Evolutionary conservation across 2,888 invertebrate species (phyloP).

Genomic region (Drosophila niveifrons): DNA sequence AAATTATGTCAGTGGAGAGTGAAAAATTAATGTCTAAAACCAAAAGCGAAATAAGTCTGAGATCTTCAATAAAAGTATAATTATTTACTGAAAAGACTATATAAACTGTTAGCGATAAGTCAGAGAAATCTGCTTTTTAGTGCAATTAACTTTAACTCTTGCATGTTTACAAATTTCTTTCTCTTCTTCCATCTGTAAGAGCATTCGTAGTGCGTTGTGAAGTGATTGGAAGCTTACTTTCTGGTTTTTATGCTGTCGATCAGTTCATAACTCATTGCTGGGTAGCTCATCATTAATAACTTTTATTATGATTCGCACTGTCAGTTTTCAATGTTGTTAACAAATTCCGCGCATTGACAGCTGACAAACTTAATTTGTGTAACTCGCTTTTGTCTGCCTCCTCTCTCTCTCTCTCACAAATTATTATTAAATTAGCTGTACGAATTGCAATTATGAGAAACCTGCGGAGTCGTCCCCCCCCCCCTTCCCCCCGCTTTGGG

Average conservation of each 20-base stretch:
- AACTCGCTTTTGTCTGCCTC: constrained; percentile 17
- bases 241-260: constrained; percentile 15
- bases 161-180: background rate
- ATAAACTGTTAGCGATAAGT: background rate
- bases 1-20: too few species aligned
- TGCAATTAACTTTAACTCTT: background rate
- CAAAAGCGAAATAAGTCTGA: too few species aligned
- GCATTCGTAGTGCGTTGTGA: constrained; percentile 14
- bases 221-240: background rate
- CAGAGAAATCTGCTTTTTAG: background rate
- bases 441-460: constrained; percentile 71
- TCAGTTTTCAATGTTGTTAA: constrained; percentile 84
- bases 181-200: constrained; percentile 9
- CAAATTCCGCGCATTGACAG: constrained; percentile 83
- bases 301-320: constrained; percentile 83
- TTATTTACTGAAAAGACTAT: too few species aligned
- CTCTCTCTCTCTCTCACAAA: constrained; percentile 41
- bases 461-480: constrained; percentile 6
- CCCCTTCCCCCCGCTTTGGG: too few species aligned
- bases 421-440: constrained; percentile 78
- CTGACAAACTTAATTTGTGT: constrained; percentile 84
- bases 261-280: constrained; percentile 80
- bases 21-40: too few species aligned
- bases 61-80: too few species aligned
- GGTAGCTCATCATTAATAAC: constrained; percentile 76